Evolutionary conservation across 1,140 invertebrate genomes (phyloP).

Genomic region (Leucophenga varia): DNA sequence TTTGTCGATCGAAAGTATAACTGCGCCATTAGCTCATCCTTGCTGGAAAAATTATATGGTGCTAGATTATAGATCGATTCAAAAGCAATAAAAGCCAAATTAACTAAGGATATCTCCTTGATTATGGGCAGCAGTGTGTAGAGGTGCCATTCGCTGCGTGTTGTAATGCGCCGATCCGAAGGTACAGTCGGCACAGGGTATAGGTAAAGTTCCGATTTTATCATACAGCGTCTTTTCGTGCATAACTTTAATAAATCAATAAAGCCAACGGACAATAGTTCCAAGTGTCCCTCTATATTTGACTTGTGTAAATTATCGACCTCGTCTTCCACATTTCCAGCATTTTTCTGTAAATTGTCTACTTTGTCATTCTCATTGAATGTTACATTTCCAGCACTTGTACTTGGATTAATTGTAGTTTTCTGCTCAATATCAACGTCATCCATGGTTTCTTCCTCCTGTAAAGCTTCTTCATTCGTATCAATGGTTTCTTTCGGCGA

Average conservation of each 20-base stretch:
- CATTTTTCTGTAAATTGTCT: too few relatives aligned
- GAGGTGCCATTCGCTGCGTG: constrained; percentile 34
- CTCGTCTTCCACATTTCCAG: too few relatives aligned
- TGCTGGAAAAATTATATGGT: constrained; percentile 18
- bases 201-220: constrained; percentile 18
- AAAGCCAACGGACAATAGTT: constrained; percentile 27
- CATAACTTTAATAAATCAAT: constrained; percentile 43
- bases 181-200: constrained; percentile 31
- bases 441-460: constrained; percentile 1
- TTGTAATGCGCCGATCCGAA: constrained; percentile 16
- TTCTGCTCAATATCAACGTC: too few relatives aligned
- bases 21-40: constrained; percentile 5
- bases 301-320: too few relatives aligned
- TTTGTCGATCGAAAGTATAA: constrained; percentile 27
- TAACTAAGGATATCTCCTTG: constrained; percentile 31
- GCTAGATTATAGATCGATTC: constrained; percentile 40
- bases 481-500: neutral
- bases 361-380: too few relatives aligned
- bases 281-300: constrained; percentile 3
- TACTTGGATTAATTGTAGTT: too few relatives aligned
- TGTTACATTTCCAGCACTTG: too few relatives aligned
- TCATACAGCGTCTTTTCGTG: constrained; percentile 27
- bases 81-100: constrained; percentile 34
- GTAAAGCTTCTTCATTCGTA: neutral
- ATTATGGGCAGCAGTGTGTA: constrained; percentile 42